Conservation (phyloP, 2,888 invertebrate species). For the Torymus aiolomorphi region DNA sequence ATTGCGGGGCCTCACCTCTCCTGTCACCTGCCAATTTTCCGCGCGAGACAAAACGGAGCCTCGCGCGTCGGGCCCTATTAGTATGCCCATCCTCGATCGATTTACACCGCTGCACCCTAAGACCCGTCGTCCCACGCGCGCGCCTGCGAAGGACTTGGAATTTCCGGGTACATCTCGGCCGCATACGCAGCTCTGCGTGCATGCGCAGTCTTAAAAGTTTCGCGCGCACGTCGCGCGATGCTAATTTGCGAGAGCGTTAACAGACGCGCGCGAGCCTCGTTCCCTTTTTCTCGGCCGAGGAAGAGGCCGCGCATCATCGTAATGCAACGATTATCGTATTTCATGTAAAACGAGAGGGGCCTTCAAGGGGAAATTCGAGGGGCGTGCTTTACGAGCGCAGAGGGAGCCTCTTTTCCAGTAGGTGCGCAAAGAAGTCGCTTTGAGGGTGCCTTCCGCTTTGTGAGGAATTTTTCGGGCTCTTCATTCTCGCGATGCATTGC, state of each 20-base stretch:
- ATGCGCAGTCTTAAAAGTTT: not conserved
- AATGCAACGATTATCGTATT: slow-evolving; percentile 54
- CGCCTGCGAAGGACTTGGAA: slow-evolving; percentile 1
- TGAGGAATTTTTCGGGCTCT: too few relatives aligned
- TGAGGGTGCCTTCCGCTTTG: too few relatives aligned
- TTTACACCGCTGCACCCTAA: not conserved
- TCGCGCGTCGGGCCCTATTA: too few relatives aligned
- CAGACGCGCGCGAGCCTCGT: not conserved
- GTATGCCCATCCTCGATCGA: not conserved
- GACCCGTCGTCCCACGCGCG: not conserved
- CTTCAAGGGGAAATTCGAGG: slow-evolving; percentile 8
- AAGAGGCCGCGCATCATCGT: slow-evolving; percentile 37
- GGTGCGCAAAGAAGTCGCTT: too few relatives aligned
- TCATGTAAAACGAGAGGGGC: slow-evolving; percentile 40
- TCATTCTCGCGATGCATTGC: too few relatives aligned
- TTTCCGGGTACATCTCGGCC: slow-evolving; percentile 17
- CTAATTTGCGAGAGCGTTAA: slow-evolving; percentile 51
- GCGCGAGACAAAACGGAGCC: too few relatives aligned
- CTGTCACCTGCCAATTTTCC: too few relatives aligned
- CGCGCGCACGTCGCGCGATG: slow-evolving; percentile 32
- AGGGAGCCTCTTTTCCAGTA: too few relatives aligned
- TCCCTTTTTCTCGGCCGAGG: slow-evolving; percentile 16
- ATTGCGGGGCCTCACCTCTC: too few relatives aligned
- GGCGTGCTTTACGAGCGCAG: slow-evolving; percentile 12
- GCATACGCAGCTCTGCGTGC: too few relatives aligned